Evolutionary conservation across 2,797 vertebrate genomes (phyloP).

Genomic region (Molossus molossus): DNA sequence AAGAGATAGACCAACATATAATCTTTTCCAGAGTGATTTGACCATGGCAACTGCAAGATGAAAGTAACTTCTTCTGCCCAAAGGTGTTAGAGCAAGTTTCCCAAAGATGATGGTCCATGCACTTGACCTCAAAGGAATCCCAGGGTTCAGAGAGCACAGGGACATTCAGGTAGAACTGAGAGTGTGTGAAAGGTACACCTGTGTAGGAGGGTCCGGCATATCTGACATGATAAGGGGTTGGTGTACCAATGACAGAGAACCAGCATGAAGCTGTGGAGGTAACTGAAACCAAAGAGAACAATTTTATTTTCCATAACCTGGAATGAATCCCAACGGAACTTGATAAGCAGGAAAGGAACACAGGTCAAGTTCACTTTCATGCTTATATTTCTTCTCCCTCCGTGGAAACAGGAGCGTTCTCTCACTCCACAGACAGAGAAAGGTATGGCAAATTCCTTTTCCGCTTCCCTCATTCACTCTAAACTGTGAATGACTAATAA

Average conservation of each 20-base stretch:
- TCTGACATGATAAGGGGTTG: not conserved
- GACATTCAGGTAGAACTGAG: not conserved
- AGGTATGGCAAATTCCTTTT: not conserved
- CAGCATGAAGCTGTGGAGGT: not conserved
- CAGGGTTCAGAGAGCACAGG: not conserved
- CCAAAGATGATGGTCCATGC: not conserved
- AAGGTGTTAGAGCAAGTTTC: not conserved
- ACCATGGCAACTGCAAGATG: not conserved
- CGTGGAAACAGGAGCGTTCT: not conserved
- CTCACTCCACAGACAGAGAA: not conserved
- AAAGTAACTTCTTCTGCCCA: not conserved
- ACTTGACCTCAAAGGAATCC: not conserved
- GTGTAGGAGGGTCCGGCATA: not conserved
- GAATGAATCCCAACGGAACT: not conserved
- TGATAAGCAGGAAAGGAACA: not conserved
- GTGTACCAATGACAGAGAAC: not conserved
- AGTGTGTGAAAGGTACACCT: not conserved
- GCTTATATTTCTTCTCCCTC: not conserved
- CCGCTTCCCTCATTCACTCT: not conserved
- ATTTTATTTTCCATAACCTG: not conserved
- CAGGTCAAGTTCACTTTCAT: not conserved
- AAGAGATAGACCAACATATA: not conserved
- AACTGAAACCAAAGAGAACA: not conserved
- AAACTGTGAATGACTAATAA: not conserved
- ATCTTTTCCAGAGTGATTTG: not conserved